Conservation (phyloP, 2,113 vertebrate species). For the Hystrix brachyura region DNA sequence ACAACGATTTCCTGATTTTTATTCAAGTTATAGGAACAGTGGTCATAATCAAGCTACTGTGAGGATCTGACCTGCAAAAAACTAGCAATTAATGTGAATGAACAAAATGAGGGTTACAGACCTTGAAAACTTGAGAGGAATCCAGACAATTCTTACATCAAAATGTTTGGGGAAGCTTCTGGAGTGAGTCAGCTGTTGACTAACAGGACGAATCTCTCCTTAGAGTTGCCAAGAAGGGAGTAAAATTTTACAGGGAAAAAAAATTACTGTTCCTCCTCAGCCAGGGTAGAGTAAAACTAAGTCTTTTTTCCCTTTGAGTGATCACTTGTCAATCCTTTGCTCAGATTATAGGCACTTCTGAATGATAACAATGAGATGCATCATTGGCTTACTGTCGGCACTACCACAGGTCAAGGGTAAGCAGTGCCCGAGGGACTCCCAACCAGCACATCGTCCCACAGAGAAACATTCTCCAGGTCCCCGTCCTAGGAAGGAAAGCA, state of each 20-base stretch:
- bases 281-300: neutral
- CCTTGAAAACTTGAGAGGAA: neutral
- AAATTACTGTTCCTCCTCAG: neutral
- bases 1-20: neutral
- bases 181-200: neutral
- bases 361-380: slow-evolving; percentile 87
- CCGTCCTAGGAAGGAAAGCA: neutral
- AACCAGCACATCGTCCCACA: neutral
- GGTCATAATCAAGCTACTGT: neutral
- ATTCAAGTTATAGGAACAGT: neutral
- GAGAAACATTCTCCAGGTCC: neutral
- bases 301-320: slow-evolving; percentile 81
- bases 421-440: neutral
- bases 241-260: neutral
- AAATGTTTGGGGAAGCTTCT: neutral
- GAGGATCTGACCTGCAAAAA: neutral
- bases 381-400: slow-evolving; percentile 64
- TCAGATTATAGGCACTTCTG: slow-evolving; percentile 88
- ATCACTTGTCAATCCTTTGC: slow-evolving; percentile 86
- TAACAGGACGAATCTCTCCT: neutral
- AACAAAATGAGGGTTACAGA: neutral
- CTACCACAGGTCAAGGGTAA: neutral
- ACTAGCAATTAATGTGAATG: neutral
- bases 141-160: neutral
- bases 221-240: neutral